These are phyloP conservation scores for Lithophane semibrunnea DNA, from an alignment of 2,888 invertebrate genomes.

Conservation along the genomic window DNA sequence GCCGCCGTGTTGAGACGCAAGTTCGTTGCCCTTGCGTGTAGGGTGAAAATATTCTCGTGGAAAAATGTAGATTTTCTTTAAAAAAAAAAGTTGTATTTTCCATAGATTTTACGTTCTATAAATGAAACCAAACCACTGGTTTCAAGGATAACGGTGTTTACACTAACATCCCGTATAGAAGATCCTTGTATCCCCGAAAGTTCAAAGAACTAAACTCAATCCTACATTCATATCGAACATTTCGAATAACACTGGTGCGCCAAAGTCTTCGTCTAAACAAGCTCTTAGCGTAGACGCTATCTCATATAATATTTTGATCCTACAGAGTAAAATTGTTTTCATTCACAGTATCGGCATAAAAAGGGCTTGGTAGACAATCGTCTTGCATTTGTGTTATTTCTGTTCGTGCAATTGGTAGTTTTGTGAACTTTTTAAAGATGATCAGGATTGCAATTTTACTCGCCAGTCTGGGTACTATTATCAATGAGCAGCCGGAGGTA, in stretches of 20 bases:
- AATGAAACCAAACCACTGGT: no score
- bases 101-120: no score
- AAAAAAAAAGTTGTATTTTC: no score
- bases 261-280: constrained; percentile 11
- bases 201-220: neutral
- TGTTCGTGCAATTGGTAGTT: neutral
- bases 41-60: no score
- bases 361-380: neutral
- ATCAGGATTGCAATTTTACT: constrained; percentile 8
- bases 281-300: neutral
- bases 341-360: constrained; percentile 6
- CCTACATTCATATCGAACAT: neutral
- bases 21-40: no score
- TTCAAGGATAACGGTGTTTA: no score
- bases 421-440: neutral
- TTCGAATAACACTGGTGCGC: no score
- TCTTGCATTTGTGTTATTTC: neutral
- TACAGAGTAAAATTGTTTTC: constrained; percentile 23
- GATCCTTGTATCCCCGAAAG: no score
- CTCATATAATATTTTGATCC: constrained; percentile 24
- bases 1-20: no score
- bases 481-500: neutral
- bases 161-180: no score
- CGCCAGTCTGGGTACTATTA: neutral
- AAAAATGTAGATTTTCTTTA: no score